A percentile compares a stretch with the other conserved stretches of the same genome.
phyloP scores from a whole-genome alignment of 2,113 vertebrate genomes.

The Clarias gariepinus region DNA sequence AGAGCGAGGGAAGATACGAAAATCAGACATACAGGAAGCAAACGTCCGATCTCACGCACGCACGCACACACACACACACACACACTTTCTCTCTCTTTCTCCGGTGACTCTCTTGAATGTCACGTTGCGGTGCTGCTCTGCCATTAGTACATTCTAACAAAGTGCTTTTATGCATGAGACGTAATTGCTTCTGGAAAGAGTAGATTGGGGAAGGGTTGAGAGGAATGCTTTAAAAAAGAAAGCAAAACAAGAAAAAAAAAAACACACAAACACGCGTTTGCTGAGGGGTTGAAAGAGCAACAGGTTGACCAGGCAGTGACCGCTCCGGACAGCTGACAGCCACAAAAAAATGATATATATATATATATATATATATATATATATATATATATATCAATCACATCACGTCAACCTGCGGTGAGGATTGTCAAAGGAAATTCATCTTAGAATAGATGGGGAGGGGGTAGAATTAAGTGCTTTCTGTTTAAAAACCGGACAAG shows the following conservation, averaged over 20 bases:
- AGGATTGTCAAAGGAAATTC: slow-evolving; percentile 85
- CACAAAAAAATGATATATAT: slow-evolving; percentile 58
- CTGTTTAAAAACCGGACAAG: slow-evolving; percentile 68
- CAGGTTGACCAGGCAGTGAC: slow-evolving; percentile 19
- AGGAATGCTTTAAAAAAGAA: slow-evolving; percentile 34
- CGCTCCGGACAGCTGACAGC: slow-evolving; percentile 54
- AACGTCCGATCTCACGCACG: background rate
- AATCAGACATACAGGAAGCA: slow-evolving; percentile 37
- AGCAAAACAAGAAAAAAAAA: background rate
- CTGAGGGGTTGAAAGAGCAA: slow-evolving; percentile 1
- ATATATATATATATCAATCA: no score
- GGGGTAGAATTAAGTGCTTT: slow-evolving; percentile 83
- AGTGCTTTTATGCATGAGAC: slow-evolving; percentile 57
- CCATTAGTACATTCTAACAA: slow-evolving; percentile 48
- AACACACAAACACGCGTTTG: slow-evolving; percentile 13
- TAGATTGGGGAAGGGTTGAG: slow-evolving; percentile 6
- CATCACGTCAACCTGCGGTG: slow-evolving; percentile 76
- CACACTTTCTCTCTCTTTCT: background rate
- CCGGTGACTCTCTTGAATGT: slow-evolving; percentile 25
- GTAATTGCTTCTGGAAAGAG: slow-evolving; percentile 49
- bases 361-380: no score
- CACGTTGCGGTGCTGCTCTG: slow-evolving; percentile 34
- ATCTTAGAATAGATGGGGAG: slow-evolving; percentile 65
- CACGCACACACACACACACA: no score
- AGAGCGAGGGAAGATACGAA: slow-evolving; percentile 4